Evolutionary conservation across 1,140 invertebrate genomes (phyloP), one percentile per base, ranked within the genome.

Genomic region (Cherax quadricarinatus): DNA sequence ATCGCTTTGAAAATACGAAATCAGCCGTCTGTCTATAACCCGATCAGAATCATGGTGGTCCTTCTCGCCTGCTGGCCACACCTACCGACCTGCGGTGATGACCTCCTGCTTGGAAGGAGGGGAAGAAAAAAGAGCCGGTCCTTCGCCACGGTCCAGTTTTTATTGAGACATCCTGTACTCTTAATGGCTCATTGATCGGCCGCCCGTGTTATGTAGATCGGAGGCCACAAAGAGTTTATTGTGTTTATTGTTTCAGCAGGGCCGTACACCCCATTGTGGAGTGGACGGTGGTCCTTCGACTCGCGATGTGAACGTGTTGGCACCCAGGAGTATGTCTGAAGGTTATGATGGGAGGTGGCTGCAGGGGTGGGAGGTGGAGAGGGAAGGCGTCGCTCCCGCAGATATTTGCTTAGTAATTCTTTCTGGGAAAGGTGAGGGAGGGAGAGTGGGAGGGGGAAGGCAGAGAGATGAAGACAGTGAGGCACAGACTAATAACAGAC

Each of bases 131-230:
- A 81, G 21, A 81, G 48, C 14, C 48, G 41, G 80, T 51, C 62
- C 41, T 21, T n/a, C 16, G 14, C 16, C 80, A 41, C 48, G 41
- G 80, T 81, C 80, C 53, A 81, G 80, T 80, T 81, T 81, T 81
- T 81, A 81, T 51, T 51, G 41, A 81, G 41, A 81, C 80, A 81
- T 81, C 80, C 80, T 81, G 80, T 81, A 81, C 80, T 51, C 41
- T 81, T 81, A 81, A 81, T 81, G 80, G 80, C 80, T 81, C 80
- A 81, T 81, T 81, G 80, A 53, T 81, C 41, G 48, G 14, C 53
- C 80, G 80, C 4, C 41, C 80, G 41, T 81, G 80, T 81, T 81
- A 81, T 81, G 80, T 48, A 53, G 41, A 81, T 81, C 80, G 49
- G 80, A 49, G 18, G 48, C 10, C 49, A 81, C 80, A 81, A 70